Evolutionary conservation across 2,888 invertebrate species (phyloP).

Genomic region (Tetheella fluctuosa): DNA sequence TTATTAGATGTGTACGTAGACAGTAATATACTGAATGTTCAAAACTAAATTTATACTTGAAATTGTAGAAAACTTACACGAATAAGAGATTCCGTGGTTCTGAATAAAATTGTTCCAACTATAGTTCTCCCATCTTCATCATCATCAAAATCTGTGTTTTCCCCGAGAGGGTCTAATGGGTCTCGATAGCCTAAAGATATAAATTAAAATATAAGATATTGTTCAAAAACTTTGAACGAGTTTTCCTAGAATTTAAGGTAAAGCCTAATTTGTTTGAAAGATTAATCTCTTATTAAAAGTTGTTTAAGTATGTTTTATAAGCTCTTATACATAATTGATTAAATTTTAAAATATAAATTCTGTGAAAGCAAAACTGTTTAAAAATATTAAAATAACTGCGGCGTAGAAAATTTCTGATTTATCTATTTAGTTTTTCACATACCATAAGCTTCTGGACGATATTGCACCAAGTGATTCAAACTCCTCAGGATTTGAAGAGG

Average conservation of each 20-base stretch:
- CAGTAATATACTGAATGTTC: too few species aligned
- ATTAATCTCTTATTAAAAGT: background rate
- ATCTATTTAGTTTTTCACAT: slow-evolving; percentile 30
- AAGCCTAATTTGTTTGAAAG: background rate
- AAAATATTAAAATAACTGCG: too few species aligned
- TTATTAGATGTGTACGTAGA: too few species aligned
- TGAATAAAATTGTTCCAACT: slow-evolving; percentile 74
- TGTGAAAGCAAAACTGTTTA: too few species aligned
- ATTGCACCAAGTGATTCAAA: slow-evolving; percentile 71
- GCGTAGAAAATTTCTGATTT: too few species aligned
- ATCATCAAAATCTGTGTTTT: slow-evolving; percentile 70
- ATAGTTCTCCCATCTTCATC: slow-evolving; percentile 76
- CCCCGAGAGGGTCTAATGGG: slow-evolving; percentile 62
- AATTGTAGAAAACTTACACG: slow-evolving; percentile 59
- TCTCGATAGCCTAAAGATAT: slow-evolving; percentile 60
- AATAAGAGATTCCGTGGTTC: slow-evolving; percentile 71
- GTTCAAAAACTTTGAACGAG: background rate
- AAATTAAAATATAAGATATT: slow-evolving; percentile 11
- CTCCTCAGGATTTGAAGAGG: slow-evolving; percentile 71
- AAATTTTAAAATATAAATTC: too few species aligned
- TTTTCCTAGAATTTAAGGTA: background rate
- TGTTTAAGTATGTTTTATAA: background rate
- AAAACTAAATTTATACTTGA: too few species aligned
- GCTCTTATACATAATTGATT: background rate
- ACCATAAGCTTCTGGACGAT: slow-evolving; percentile 72